These are phyloP conservation scores for Oligia strigilis DNA, from an alignment of 2,888 invertebrate species.

Conservation along the genomic window DNA sequence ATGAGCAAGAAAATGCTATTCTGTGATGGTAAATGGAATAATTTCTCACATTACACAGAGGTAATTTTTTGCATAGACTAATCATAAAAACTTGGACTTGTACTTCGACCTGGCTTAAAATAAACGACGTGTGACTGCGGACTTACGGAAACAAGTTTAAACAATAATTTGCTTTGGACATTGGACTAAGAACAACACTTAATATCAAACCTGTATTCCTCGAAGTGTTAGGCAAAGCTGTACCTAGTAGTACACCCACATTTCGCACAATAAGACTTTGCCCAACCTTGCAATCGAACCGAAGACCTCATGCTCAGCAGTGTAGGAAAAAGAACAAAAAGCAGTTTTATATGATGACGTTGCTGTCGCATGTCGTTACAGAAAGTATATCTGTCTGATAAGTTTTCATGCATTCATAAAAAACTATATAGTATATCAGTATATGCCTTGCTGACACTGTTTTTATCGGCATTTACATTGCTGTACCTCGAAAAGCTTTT, in stretches of 20 bases:
- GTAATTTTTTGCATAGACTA: not conserved
- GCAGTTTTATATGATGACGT: not conserved
- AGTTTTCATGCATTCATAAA: not conserved
- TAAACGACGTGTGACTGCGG: not conserved
- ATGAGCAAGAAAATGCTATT: not conserved
- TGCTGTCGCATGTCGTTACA: no score
- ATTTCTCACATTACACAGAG: not conserved
- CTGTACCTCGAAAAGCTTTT: not conserved
- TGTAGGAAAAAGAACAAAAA: not conserved
- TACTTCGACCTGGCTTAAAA: not conserved
- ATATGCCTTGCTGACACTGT: not conserved
- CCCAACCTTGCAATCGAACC: not conserved
- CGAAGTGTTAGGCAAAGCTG: not conserved
- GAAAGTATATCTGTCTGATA: not conserved
- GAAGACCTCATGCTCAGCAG: not conserved
- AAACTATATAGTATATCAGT: not conserved
- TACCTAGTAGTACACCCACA: not conserved
- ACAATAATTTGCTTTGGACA: not conserved
- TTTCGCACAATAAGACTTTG: not conserved
- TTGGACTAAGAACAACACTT: not conserved
- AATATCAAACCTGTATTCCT: not conserved
- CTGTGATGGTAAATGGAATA: not conserved
- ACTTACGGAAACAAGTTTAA: not conserved
- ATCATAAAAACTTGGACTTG: not conserved
- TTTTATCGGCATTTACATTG: not conserved